Conservation (phyloP, 2,113 vertebrate genomes). For the Tragelaphus strepsiceros region DNA sequence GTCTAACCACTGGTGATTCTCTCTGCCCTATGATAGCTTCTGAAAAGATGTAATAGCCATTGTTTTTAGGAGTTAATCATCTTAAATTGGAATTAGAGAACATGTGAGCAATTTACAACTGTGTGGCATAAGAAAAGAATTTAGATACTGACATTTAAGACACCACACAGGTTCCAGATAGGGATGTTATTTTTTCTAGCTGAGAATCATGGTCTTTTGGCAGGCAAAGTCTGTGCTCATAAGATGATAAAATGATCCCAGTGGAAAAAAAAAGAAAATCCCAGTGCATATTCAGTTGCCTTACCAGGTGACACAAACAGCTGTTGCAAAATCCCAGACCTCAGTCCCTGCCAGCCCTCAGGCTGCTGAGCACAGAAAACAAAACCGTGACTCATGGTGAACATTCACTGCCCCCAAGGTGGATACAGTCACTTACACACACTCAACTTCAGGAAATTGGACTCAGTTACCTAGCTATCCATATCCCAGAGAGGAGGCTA, state of each 20-base stretch:
- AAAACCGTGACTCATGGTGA: constrained; percentile 41
- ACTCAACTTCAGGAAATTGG: background rate
- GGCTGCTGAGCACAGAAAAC: constrained; percentile 24
- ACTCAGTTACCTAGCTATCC: background rate
- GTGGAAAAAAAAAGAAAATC: background rate
- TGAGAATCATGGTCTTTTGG: constrained; percentile 36
- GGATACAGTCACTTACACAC: background rate
- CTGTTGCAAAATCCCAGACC: constrained; percentile 50
- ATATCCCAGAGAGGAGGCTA: background rate
- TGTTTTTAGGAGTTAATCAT: background rate
- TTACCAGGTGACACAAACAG: constrained; percentile 52
- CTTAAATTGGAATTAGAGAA: background rate
- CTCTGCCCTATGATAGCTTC: background rate
- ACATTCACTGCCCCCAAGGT: background rate
- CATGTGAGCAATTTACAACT: background rate
- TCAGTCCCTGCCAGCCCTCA: constrained; percentile 39
- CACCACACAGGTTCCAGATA: background rate
- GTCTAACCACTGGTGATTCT: background rate
- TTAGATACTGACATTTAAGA: background rate
- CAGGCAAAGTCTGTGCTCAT: background rate
- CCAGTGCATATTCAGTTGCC: background rate
- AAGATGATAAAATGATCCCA: background rate
- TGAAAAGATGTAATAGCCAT: background rate
- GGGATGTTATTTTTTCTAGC: constrained; percentile 27
- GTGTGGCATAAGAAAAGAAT: background rate